These are phyloP conservation scores for Sisyra terminalis DNA, from an alignment of 2,888 invertebrate species.

Conservation along the genomic window DNA sequence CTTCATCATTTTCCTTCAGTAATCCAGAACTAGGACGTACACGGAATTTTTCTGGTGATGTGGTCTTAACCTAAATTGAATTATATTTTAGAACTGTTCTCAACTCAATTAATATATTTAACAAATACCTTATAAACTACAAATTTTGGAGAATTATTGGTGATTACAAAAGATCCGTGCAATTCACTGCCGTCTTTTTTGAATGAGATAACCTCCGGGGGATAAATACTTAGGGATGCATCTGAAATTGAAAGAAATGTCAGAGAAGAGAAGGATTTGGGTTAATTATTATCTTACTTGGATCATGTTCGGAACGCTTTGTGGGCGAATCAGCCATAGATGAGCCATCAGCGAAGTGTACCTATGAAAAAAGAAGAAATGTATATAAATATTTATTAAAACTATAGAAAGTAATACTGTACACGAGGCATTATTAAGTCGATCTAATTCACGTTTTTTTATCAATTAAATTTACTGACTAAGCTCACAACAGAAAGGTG, in stretches of 20 bases:
- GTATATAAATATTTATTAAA: not conserved
- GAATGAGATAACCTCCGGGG: constrained; percentile 55
- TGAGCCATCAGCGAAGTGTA: constrained; percentile 46
- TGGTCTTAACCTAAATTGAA: constrained; percentile 74
- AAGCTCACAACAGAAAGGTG: too few species aligned
- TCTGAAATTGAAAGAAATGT: constrained; percentile 19
- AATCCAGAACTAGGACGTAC: constrained; percentile 79
- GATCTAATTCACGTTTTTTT: too few species aligned
- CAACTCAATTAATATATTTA: constrained; percentile 8
- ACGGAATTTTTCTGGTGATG: constrained; percentile 86
- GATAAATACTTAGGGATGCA: constrained; percentile 42
- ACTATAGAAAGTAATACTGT: too few species aligned
- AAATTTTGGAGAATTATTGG: constrained; percentile 36
- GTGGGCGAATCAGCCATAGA: constrained; percentile 31
- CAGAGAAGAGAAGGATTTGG: not conserved
- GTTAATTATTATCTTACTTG: constrained; percentile 15
- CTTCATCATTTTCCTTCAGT: constrained; percentile 43
- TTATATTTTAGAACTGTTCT: not conserved
- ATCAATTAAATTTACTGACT: too few species aligned
- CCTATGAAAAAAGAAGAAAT: constrained; percentile 24
- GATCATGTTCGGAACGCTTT: constrained; percentile 18
- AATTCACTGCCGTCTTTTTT: constrained; percentile 48
- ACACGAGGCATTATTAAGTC: too few species aligned
- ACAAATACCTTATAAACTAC: constrained; percentile 48
- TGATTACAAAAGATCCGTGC: constrained; percentile 46